Conservation (phyloP, 2,888 invertebrate species). For the Cetonia aurata region DNA sequence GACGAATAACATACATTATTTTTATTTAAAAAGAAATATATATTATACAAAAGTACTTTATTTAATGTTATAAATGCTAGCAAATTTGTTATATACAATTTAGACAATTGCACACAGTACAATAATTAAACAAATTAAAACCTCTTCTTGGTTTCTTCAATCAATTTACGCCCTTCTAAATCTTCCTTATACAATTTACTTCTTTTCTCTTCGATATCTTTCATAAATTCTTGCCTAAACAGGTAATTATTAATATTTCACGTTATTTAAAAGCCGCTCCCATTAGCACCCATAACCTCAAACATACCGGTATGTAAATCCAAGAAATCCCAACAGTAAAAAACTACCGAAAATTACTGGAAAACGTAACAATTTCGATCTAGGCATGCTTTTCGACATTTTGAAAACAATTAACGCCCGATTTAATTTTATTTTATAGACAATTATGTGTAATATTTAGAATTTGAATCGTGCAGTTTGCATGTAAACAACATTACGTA, state of each 20-base stretch:
- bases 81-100: conserved; percentile 9
- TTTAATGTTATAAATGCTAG: not conserved
- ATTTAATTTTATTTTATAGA: not conserved
- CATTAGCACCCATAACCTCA: conserved; percentile 44
- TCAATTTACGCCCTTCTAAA: conserved; percentile 41
- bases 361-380: conserved; percentile 51
- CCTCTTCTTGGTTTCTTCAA: conserved; percentile 48
- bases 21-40: not conserved
- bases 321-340: conserved; percentile 51
- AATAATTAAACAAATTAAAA: not conserved
- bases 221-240: conserved; percentile 47
- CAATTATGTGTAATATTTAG: no score
- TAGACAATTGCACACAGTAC: not conserved
- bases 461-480: not conserved
- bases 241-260: not conserved
- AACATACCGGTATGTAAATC: conserved; percentile 57
- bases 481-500: conserved; percentile 38
- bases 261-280: conserved; percentile 15
- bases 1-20: no score
- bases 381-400: conserved; percentile 51
- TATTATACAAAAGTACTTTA: not conserved
- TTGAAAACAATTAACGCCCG: conserved; percentile 21
- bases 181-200: conserved; percentile 45
- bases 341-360: conserved; percentile 54
- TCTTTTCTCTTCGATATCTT: conserved; percentile 47